Conservation (phyloP, 64 coral and sea anemone species). For the Dendronephthya gigantea region DNA sequence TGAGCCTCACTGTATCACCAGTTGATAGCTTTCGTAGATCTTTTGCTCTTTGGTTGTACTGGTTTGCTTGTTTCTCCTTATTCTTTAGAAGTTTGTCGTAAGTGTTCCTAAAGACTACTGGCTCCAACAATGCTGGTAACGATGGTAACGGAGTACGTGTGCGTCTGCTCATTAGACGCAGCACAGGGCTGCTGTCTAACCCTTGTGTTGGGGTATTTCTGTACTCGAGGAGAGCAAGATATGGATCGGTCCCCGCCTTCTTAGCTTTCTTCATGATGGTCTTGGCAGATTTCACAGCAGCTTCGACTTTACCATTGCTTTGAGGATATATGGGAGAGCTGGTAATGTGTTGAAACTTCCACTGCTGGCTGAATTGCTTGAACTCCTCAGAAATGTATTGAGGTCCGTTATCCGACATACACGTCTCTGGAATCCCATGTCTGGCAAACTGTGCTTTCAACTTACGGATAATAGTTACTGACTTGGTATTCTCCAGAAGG, state of each 20-base stretch:
- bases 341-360: conserved; percentile 23
- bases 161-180: background rate
- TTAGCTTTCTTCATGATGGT: conserved; percentile 4
- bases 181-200: background rate
- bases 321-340: background rate
- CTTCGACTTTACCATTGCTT: conserved; percentile 17
- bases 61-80: background rate
- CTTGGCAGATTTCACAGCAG: background rate
- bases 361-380: background rate
- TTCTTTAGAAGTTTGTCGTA: background rate
- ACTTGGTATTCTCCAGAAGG: background rate
- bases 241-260: conserved; percentile 23
- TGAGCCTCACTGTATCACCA: background rate
- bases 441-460: background rate
- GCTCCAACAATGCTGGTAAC: background rate
- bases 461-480: background rate
- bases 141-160: background rate
- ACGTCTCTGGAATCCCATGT: background rate
- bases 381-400: background rate
- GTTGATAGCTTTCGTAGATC: background rate
- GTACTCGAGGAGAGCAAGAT: conserved; percentile 34
- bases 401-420: background rate
- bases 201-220: conserved; percentile 18
- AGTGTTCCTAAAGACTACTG: background rate
- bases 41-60: background rate